Conservation (phyloP, 2,113 vertebrate genomes). For the Macrotis lagotis region DNA sequence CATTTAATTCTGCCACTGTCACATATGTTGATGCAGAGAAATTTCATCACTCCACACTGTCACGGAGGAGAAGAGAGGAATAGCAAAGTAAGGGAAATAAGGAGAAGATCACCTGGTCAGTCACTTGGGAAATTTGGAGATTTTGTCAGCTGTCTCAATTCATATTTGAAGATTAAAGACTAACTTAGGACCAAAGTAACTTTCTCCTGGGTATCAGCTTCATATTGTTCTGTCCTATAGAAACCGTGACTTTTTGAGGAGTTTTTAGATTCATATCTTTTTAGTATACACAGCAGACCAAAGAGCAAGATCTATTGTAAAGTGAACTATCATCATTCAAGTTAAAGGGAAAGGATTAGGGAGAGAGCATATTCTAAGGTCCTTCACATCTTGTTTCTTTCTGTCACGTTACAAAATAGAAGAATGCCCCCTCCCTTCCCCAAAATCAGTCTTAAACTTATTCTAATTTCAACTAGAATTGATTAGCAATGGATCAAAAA, state of each 20-base stretch:
- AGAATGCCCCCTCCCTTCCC: not conserved
- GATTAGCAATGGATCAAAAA: slow-evolving; percentile 60
- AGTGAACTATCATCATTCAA: not conserved
- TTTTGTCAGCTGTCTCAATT: not conserved
- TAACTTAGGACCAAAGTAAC: not conserved
- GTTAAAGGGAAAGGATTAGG: not conserved
- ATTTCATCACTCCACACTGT: slow-evolving; percentile 18
- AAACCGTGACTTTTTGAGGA: not conserved
- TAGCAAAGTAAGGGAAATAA: slow-evolving; percentile 49
- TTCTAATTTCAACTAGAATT: slow-evolving; percentile 27
- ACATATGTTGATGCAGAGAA: slow-evolving; percentile 67
- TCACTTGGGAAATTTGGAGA: not conserved
- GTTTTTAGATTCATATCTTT: not conserved
- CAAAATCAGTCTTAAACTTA: not conserved
- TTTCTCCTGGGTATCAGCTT: not conserved
- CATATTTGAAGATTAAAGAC: not conserved
- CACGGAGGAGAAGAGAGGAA: not conserved
- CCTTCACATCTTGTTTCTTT: slow-evolving; percentile 24
- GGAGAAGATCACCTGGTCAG: slow-evolving; percentile 6
- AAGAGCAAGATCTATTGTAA: not conserved
- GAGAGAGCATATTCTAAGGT: not conserved
- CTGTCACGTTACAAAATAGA: slow-evolving; percentile 26
- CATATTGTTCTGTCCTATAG: not conserved
- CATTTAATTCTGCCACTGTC: slow-evolving; percentile 30
- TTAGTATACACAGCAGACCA: not conserved